Percentiles rank a stretch among this genome's conserved stretches.
Conservation (phyloP, 2,113 vertebrate species). For the Menura novaehollandiae region DNA sequence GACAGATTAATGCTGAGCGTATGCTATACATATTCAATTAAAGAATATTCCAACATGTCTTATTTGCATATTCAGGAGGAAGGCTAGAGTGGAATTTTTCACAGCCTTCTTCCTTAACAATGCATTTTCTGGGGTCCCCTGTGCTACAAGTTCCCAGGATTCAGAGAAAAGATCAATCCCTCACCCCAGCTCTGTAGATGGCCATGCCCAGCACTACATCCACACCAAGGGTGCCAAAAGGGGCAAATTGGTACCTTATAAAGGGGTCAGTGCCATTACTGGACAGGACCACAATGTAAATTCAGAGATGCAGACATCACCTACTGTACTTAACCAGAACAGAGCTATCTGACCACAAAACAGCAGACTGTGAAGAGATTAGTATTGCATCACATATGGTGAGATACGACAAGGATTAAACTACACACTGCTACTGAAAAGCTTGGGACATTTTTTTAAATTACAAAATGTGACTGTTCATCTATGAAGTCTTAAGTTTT, state of each 20-base stretch:
- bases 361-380: neutral
- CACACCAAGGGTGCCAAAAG: neutral
- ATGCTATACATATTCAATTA: neutral
- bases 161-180: neutral
- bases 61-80: neutral
- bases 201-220: neutral
- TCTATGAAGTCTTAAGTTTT: neutral
- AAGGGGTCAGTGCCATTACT: neutral
- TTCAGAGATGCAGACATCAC: neutral
- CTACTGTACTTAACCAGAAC: neutral
- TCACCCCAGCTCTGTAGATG: neutral
- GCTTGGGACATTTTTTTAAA: neutral
- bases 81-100: neutral
- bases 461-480: neutral
- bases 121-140: neutral
- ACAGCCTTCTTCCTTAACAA: neutral
- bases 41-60: neutral
- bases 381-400: fast-evolving
- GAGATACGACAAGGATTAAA: neutral
- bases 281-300: neutral
- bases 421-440: neutral
- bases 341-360: neutral
- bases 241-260: neutral
- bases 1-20: neutral
- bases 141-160: neutral